Conservation (phyloP, 2,113 vertebrate species). For the Ranitomeya variabilis region DNA sequence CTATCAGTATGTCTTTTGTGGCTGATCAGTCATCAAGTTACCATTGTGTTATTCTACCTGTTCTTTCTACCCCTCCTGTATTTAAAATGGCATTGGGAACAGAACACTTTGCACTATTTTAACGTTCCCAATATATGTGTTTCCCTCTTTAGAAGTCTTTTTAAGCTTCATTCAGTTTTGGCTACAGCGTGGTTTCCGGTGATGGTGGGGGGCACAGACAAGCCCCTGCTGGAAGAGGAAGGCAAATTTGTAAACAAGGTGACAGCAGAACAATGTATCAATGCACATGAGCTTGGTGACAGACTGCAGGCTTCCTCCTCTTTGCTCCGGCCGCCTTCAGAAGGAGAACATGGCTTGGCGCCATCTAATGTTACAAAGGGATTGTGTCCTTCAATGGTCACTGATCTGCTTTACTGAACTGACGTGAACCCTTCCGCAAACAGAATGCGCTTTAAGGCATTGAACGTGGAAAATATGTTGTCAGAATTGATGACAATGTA, state of each 20-base stretch:
- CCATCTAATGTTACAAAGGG: constrained; percentile 24
- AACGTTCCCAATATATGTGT: neutral
- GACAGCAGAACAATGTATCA: constrained; percentile 51
- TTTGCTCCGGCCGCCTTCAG: neutral
- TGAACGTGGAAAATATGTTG: neutral
- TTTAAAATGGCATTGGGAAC: neutral
- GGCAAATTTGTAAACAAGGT: constrained; percentile 52
- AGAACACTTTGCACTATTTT: neutral
- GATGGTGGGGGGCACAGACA: constrained; percentile 34
- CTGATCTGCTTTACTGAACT: neutral
- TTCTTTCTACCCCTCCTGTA: neutral
- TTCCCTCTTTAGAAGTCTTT: neutral
- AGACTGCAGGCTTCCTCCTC: constrained; percentile 31
- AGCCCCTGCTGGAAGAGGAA: constrained; percentile 37
- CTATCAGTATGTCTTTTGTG: no score
- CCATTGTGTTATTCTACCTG: constrained; percentile 17
- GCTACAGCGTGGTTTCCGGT: constrained; percentile 33
- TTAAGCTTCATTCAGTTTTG: neutral
- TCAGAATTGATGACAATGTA: neutral
- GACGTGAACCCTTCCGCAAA: neutral
- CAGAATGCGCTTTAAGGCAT: neutral
- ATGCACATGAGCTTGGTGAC: neutral
- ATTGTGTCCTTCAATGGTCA: constrained; percentile 7
- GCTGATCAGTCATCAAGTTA: neutral
- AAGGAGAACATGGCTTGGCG: neutral